Evolutionary conservation across 2,797 vertebrate species (phyloP).

Genomic region (Pachyuromys duprasi): DNA sequence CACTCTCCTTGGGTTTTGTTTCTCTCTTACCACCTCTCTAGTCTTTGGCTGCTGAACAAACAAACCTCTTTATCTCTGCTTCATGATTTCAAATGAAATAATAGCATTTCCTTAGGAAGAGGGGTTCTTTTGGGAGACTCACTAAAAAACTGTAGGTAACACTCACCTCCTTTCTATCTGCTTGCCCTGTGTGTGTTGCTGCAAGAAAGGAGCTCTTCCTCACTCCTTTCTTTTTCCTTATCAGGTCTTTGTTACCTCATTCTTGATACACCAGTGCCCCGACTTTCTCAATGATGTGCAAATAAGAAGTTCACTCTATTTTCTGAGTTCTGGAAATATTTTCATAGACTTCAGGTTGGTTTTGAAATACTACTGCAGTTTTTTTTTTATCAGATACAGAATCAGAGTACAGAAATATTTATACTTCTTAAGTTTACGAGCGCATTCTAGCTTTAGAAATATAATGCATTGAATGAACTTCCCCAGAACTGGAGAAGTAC

Average conservation of each 20-base stretch:
- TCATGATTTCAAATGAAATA: not conserved
- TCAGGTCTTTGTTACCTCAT: not conserved
- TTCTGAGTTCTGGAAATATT: constrained; percentile 18
- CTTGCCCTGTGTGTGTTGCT: too few species aligned
- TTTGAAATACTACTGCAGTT: not conserved
- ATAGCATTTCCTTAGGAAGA: not conserved
- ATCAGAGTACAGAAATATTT: not conserved
- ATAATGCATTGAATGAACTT: not conserved
- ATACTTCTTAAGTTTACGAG: not conserved
- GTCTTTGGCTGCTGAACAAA: not conserved
- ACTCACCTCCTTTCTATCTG: not conserved
- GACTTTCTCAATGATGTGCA: not conserved
- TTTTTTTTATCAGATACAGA: constrained; percentile 31
- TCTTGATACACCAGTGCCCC: not conserved
- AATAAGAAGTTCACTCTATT: not conserved
- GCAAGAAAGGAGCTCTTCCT: not conserved
- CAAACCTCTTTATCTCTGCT: not conserved
- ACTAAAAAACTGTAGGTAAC: not conserved
- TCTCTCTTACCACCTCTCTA: not conserved
- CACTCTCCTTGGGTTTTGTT: not conserved
- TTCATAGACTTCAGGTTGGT: not conserved
- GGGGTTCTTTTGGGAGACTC: not conserved
- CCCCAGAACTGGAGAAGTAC: not conserved
- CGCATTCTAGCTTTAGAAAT: not conserved
- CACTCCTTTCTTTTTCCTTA: not conserved